Percentiles rank a stretch among this genome's conserved stretches.
Evolutionary conservation across 2,113 vertebrate species (phyloP).

Genomic region (Hippolais icterina): DNA sequence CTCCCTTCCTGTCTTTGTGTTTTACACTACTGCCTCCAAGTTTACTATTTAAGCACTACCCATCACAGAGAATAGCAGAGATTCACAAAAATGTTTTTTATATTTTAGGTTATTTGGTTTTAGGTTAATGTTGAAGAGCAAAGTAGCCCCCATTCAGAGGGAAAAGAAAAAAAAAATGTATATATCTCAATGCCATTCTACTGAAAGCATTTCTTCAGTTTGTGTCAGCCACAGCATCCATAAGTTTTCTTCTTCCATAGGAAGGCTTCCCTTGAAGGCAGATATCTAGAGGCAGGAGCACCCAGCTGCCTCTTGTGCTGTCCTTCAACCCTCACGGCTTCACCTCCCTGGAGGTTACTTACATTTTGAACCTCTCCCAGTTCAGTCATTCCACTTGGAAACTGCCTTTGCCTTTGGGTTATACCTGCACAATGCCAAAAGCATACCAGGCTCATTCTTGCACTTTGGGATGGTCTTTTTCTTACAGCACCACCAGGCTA

Average conservation of each 20-base stretch:
- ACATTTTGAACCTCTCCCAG: not conserved
- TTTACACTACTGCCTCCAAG: not conserved
- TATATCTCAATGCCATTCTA: not conserved
- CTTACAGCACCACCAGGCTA: not conserved
- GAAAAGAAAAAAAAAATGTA: accelerated
- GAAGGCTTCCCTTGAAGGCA: not conserved
- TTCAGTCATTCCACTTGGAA: not conserved
- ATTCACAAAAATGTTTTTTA: not conserved
- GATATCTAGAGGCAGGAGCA: not conserved
- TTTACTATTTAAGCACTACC: not conserved
- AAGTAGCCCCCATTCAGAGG: not conserved
- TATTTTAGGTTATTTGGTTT: not conserved
- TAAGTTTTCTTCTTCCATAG: not conserved
- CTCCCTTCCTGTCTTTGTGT: not conserved
- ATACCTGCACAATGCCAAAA: not conserved
- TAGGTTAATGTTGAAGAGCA: not conserved
- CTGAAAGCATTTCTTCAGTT: not conserved
- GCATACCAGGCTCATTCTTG: not conserved
- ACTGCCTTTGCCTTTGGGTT: not conserved
- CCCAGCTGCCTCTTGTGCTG: not conserved
- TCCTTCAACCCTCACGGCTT: not conserved
- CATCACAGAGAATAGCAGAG: not conserved
- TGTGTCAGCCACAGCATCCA: not conserved
- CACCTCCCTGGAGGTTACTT: not conserved
- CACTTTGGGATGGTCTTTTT: not conserved